Evolutionary conservation across 2,113 vertebrate genomes (phyloP).

Genomic region (Pygathrix nemaeus): DNA sequence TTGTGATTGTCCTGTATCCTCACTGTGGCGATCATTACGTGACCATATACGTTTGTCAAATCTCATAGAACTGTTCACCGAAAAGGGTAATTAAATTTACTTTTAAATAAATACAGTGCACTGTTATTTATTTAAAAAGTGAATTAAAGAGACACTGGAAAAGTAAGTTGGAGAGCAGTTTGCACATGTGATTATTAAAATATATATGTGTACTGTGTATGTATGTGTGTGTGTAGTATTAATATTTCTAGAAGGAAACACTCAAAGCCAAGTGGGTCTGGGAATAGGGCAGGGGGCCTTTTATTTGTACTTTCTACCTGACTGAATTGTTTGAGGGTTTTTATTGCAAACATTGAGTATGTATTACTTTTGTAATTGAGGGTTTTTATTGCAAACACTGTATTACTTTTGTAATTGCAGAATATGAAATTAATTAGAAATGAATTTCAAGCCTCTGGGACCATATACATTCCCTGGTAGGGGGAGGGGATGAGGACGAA

Average conservation of each 20-base stretch:
- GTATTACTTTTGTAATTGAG: neutral
- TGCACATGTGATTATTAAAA: neutral
- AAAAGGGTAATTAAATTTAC: neutral
- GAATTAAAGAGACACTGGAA: neutral
- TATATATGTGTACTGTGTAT: neutral
- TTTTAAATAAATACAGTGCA: too few species aligned
- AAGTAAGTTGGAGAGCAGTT: neutral
- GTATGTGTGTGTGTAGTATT: neutral
- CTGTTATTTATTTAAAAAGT: neutral
- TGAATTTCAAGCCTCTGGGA: neutral
- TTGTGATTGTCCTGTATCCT: neutral
- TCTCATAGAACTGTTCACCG: neutral
- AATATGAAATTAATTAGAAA: constrained; percentile 20
- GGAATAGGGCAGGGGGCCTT: neutral
- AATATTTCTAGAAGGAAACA: constrained; percentile 37
- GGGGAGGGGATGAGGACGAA: neutral
- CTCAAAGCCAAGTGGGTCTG: neutral
- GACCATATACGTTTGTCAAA: neutral
- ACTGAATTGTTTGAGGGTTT: neutral
- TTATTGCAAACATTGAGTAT: neutral
- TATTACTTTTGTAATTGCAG: constrained; percentile 29
- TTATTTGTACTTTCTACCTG: constrained; percentile 19
- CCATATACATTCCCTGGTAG: neutral
- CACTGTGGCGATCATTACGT: neutral
- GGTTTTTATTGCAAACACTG: neutral